Conservation (phyloP, 2,113 vertebrate species). For the Stictonetta naevosa region DNA sequence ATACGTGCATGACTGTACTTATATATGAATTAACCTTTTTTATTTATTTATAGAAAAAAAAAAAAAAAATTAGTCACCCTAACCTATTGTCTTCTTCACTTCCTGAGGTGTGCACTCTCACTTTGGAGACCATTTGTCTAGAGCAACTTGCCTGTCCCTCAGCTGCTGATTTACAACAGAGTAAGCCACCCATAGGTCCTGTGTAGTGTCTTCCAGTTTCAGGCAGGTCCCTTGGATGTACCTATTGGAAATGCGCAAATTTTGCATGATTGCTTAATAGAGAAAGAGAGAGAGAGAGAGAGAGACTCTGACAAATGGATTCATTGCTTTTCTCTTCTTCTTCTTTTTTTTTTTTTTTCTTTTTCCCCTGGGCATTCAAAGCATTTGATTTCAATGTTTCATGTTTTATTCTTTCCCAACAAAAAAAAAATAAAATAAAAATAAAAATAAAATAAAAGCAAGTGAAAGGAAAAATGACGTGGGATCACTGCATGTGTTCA, state of each 20-base stretch:
- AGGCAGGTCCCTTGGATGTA: not conserved
- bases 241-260: too few species aligned
- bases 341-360: not conserved
- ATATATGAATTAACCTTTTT: not conserved
- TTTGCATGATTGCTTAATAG: too few species aligned
- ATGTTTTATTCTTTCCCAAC: not conserved
- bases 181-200: not conserved
- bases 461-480: not conserved
- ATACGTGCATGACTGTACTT: not conserved
- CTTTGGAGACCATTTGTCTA: fast-evolving
- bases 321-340: too few species aligned
- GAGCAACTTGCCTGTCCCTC: not conserved
- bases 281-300: too few species aligned
- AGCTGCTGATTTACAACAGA: not conserved
- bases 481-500: not conserved
- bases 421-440: too few species aligned
- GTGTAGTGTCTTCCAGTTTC: not conserved
- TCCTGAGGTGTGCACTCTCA: fast-evolving
- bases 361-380: too few species aligned
- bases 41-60: not conserved
- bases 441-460: too few species aligned
- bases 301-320: not conserved
- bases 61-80: too few species aligned
- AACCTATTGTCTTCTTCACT: not conserved
- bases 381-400: not conserved